A percentile compares a stretch with the other conserved stretches of the same genome.
Conservation (phyloP, 1,140 invertebrate genomes). For the Tribolium castaneum region DNA sequence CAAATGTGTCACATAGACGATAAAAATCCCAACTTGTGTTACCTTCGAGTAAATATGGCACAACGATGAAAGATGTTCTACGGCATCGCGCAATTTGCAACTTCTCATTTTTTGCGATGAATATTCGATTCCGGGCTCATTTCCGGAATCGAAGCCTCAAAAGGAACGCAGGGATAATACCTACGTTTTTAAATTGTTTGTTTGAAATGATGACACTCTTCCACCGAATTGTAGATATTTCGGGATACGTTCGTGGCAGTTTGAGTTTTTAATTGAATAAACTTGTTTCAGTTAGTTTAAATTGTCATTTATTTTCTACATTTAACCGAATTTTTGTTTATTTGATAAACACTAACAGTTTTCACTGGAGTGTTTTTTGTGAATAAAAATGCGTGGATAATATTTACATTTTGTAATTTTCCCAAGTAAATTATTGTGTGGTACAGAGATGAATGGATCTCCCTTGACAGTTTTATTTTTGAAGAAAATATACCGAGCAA, state of each 20-base stretch:
- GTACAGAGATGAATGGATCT: too few relatives aligned
- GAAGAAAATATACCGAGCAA: not conserved
- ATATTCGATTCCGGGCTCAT: too few relatives aligned
- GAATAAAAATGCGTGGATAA: not conserved
- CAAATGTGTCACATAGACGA: constrained; percentile 18
- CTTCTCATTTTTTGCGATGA: not conserved
- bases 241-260: not conserved
- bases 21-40: not conserved
- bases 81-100: not conserved
- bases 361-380: not conserved
- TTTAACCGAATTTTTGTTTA: not conserved
- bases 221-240: not conserved
- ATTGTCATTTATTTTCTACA: not conserved
- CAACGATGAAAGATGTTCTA: not conserved
- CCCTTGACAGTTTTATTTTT: not conserved
- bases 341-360: not conserved
- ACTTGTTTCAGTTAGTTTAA: not conserved
- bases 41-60: not conserved
- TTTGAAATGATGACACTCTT: too few relatives aligned
- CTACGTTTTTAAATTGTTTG: too few relatives aligned
- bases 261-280: not conserved
- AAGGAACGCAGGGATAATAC: too few relatives aligned
- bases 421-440: too few relatives aligned
- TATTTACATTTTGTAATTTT: too few relatives aligned
- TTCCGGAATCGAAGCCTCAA: too few relatives aligned